Evolutionary conservation across 2,888 invertebrate genomes (phyloP).

Genomic region (Mythimna albipuncta): DNA sequence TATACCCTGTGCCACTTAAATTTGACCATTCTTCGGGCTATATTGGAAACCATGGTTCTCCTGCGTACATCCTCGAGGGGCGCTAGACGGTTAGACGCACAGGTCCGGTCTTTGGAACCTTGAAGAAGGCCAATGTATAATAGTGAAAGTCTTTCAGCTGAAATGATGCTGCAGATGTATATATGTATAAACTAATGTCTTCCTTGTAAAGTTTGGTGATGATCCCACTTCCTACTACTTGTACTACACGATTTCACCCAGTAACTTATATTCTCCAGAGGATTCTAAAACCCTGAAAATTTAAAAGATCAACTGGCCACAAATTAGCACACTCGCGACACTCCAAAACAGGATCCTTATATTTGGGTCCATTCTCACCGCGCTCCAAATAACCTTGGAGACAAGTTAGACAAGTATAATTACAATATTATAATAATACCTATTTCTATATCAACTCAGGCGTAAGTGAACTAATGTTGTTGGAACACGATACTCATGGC

Average conservation of each 20-base stretch:
- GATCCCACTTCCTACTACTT: not conserved
- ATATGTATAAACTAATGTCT: not conserved
- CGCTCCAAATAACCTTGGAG: constrained; percentile 61
- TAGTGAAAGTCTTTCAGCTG: too few species aligned
- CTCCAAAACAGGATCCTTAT: constrained; percentile 60
- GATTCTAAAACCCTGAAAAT: constrained; percentile 14
- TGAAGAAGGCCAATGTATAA: too few species aligned
- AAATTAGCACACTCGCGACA: constrained; percentile 17
- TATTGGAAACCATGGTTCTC: too few species aligned
- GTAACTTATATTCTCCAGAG: not conserved
- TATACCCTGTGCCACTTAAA: too few species aligned
- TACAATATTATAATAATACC: constrained; percentile 46
- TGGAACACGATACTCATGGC: constrained; percentile 56
- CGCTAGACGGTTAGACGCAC: too few species aligned
- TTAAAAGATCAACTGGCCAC: constrained; percentile 46
- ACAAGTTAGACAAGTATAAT: constrained; percentile 54
- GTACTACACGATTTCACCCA: not conserved
- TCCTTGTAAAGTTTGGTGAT: not conserved
- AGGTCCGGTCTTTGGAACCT: too few species aligned
- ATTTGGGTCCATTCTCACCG: constrained; percentile 47
- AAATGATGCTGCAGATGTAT: too few species aligned
- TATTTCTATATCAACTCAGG: constrained; percentile 50
- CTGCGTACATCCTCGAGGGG: too few species aligned
- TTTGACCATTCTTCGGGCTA: too few species aligned
- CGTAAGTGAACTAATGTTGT: constrained; percentile 47